Base-by-base conservation (phyloP, 1,140 invertebrate species). In the Ooceraea biroi region DNA sequence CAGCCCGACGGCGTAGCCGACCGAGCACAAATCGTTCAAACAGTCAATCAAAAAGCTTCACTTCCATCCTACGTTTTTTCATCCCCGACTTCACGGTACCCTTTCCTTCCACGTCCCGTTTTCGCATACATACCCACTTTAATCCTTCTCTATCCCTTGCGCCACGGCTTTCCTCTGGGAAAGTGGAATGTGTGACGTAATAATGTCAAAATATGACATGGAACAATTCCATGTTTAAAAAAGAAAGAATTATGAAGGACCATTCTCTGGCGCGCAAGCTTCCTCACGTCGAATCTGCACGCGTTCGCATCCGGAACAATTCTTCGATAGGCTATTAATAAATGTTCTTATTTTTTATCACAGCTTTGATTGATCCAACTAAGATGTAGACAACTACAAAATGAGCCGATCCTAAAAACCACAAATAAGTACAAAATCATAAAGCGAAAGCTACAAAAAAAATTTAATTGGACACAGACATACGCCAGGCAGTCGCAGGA, bases 11-110 rank as follows among this genome's bases (percentile, higher is more conserved):
- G 87, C 82, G 85, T 91, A 91, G 88, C 78, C 87, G 89, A 85
- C 85, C 88, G 91, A 92, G 92, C 93, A 93, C 93, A 93, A 94
- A 93, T 94, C 92, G 92, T 93, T 94, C 93, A 94, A 94, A 94
- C 93, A 94, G 93, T 94, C 92, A 94, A 94, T 93, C 93, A 94
- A 92, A 93, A 91, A 88, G 89, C 90, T 82, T 87, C 89, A 89
- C 89, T 88, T 91, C 88, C 82, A 83, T 82, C 88, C 88, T 89
- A 80, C 80, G 77, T 84, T 88, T 87, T 80, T 74, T 80, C 58
- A 78, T 77, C 60, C 80, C 83, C 61, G 85, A 83, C 41, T 82
- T 72, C 58, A 30, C 66, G 52, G 19, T 78, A 52, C 55, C 27
- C 50, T 78, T 46, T 74, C 61, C 77, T 83, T 82, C 71, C 50